phyloP scores from a whole-genome alignment of 2,113 vertebrate species.

The Macroglossus sobrinus region DNA sequence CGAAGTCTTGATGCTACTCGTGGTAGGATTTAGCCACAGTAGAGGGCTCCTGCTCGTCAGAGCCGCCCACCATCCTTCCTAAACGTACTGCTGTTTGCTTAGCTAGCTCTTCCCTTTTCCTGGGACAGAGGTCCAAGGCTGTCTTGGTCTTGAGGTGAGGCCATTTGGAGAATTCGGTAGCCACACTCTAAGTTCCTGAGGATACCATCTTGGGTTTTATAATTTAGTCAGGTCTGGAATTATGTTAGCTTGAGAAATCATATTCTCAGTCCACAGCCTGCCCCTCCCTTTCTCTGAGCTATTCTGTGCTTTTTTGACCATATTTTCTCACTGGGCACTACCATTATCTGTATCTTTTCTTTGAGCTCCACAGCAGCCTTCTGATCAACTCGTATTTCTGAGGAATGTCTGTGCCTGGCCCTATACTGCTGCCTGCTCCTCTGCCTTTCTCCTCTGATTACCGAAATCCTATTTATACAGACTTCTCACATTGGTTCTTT shows the following conservation, averaged over 20 bases:
- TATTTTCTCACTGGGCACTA: background rate
- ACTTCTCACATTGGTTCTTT: background rate
- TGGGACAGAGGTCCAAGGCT: background rate
- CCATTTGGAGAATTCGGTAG: background rate
- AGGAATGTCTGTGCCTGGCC: accelerated
- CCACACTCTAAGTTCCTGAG: background rate
- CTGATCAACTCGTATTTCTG: background rate
- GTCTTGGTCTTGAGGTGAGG: background rate
- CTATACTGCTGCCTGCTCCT: too few relatives aligned
- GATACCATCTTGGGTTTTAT: background rate
- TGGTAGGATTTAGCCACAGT: background rate
- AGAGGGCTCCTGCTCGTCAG: background rate
- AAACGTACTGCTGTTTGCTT: background rate
- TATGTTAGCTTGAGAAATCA: background rate
- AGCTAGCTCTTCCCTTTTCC: background rate
- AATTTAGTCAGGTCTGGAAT: background rate
- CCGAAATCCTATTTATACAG: background rate
- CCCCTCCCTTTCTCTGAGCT: background rate
- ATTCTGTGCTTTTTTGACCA: background rate
- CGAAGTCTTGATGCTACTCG: background rate
- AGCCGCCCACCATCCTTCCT: background rate
- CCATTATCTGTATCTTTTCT: background rate
- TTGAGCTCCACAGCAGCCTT: background rate
- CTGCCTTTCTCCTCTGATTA: background rate
- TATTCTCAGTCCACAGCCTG: background rate